Evolutionary conservation across 1,140 invertebrate genomes (phyloP), one percentile per base, ranked within the genome.

Genomic region (Pseudachorutes palmiensis): DNA sequence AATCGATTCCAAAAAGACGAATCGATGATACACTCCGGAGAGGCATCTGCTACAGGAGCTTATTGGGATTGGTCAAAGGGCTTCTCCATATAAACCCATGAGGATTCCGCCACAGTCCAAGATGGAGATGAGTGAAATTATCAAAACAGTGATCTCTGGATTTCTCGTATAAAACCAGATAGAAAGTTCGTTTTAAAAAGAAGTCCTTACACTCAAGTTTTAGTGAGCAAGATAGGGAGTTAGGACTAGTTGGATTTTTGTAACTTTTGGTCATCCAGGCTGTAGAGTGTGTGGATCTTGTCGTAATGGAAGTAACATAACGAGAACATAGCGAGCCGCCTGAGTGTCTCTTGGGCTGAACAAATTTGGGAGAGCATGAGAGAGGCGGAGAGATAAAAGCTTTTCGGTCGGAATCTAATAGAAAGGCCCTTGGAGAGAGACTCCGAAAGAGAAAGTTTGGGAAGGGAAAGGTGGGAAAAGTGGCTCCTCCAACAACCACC

Each of bases 251-350:
- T 9, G 36, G 36, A 45, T 45, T 45, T 45, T 45, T 45, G 36
- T 45, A 45, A 45, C 36, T 45, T 45, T 45, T 45, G 9, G 36
- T 45, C 36, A 19, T 45, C 36, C 36, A 45, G 36, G 36, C n/a
- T n/a, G n/a, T n/a, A n/a, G n/a, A n/a, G n/a, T n/a, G n/a, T n/a
- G n/a, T n/a, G 19, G 36, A 45, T 45, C 36, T 45, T n/a, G 36
- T 22, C 51, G 24, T 55, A 55, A 24, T 55, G 51, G 51, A 55
- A 55, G 51, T 9, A 55, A 55, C 51, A 55, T 55, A 55, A 55
- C 51, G 51, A 55, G 51, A 55, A 26, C 12, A 26, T 26, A 55
- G 9, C 51, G 9, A 5, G 12, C 36, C 19, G 36, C 36, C 19
- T 5, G 51, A 55, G 24, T 16, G 51, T 55, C 51, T 55, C 51